A percentile compares a stretch with the other conserved stretches of the same genome.
phyloP scores from a whole-genome alignment of 2,888 invertebrate species.

The Hydroisotoma schaefferi region DNA sequence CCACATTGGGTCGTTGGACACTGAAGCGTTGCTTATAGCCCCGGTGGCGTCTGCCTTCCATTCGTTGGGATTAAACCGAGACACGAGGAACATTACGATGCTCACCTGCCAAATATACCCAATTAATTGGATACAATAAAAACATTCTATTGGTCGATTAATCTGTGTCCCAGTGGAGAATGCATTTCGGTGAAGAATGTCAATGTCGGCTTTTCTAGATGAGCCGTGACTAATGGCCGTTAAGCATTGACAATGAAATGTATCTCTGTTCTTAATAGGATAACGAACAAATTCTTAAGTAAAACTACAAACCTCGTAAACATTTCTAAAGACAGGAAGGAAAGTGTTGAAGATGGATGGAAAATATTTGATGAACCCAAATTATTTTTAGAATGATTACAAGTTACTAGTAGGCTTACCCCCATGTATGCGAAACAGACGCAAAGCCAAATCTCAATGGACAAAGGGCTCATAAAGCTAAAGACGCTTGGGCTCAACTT shows the following conservation, averaged over 20 bases:
- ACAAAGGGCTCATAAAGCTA: constrained; percentile 94
- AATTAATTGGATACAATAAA: constrained; percentile 9
- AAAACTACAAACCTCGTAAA: too few species aligned
- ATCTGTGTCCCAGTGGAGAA: background rate
- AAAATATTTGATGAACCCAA: background rate
- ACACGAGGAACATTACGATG: constrained; percentile 94
- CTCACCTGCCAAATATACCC: constrained; percentile 60
- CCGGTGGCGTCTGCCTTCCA: constrained; percentile 70
- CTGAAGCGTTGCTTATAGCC: constrained; percentile 49
- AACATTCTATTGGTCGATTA: background rate
- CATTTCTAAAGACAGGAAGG: too few species aligned
- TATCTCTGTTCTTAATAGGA: too few species aligned
- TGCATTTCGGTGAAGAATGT: background rate
- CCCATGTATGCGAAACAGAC: constrained; percentile 85
- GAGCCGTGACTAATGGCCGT: too few species aligned
- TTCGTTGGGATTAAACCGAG: constrained; percentile 95
- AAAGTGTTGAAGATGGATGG: too few species aligned
- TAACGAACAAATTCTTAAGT: too few species aligned
- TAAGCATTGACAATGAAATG: too few species aligned
- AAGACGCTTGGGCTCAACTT: constrained; percentile 85
- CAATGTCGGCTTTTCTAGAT: too few species aligned
- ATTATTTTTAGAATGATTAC: background rate
- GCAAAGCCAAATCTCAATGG: constrained; percentile 95
- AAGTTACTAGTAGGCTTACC: constrained; percentile 55
- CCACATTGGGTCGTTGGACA: constrained; percentile 67